These are phyloP conservation scores for Corythornis vintsioides DNA, from an alignment of 2,113 vertebrate genomes.

Conservation along the genomic window DNA sequence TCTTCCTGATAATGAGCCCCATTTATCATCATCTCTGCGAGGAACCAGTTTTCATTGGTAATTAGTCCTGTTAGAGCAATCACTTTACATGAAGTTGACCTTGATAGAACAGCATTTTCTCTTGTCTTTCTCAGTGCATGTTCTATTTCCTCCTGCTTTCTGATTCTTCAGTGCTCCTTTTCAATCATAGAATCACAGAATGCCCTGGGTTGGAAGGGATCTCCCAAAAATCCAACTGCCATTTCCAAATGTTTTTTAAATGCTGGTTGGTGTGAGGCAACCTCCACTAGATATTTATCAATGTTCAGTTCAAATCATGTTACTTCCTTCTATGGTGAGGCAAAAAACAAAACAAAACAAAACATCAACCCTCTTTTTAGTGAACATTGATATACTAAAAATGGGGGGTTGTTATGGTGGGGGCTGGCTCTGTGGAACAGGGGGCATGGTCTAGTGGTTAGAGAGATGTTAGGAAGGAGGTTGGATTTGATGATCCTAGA, in stretches of 20 bases:
- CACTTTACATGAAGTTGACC: not conserved
- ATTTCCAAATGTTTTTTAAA: not conserved
- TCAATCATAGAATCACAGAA: too few species aligned
- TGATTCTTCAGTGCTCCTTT: not conserved
- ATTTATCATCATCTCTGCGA: not conserved
- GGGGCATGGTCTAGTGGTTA: too few species aligned
- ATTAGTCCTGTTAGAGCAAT: not conserved
- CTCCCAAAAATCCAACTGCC: too few species aligned
- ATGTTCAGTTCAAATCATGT: not conserved
- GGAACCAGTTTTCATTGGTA: not conserved
- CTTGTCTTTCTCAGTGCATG: not conserved
- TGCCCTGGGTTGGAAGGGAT: too few species aligned
- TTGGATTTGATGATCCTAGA: too few species aligned
- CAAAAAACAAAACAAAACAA: too few species aligned
- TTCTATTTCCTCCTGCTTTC: not conserved
- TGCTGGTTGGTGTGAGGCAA: fast-evolving
- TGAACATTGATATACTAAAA: not conserved
- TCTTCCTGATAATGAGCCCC: not conserved
- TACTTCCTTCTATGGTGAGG: fast-evolving
- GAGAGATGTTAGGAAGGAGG: too few species aligned
- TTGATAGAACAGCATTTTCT: not conserved
- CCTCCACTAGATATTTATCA: not conserved
- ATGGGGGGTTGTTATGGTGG: fast-evolving
- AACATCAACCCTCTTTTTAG: not conserved
- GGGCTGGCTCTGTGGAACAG: not conserved